Percentiles rank a stretch among this genome's conserved stretches.
These are phyloP conservation scores for Leptinotarsa lineolata DNA, from an alignment of 1,140 invertebrate species.

Conservation along the genomic window DNA sequence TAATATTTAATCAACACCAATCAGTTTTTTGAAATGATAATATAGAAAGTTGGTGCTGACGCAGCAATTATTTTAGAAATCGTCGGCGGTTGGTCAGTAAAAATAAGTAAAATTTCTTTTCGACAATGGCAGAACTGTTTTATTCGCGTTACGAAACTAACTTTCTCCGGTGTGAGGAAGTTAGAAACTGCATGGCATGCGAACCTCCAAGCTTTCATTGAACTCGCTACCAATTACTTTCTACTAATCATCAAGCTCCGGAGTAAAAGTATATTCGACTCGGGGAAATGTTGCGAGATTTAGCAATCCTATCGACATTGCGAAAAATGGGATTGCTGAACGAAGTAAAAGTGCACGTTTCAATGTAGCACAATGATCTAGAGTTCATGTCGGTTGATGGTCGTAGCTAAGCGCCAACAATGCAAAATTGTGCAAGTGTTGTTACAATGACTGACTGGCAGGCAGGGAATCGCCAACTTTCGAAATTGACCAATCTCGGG, in stretches of 20 bases:
- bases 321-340: slow-evolving; percentile 40
- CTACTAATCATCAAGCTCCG: slow-evolving; percentile 15
- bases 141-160: slow-evolving; percentile 26
- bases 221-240: slow-evolving; percentile 15
- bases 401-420: slow-evolving; percentile 49
- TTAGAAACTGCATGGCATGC: slow-evolving; percentile 8
- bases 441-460: slow-evolving; percentile 33
- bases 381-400: slow-evolving; percentile 46
- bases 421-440: slow-evolving; percentile 47
- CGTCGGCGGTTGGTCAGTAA: background rate
- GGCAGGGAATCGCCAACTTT: slow-evolving; percentile 12
- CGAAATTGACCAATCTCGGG: slow-evolving; percentile 29
- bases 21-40: background rate
- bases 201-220: slow-evolving; percentile 18
- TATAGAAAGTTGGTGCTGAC: background rate
- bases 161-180: slow-evolving; percentile 28
- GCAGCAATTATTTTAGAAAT: background rate
- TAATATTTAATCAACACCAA: no score
- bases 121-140: slow-evolving; percentile 1
- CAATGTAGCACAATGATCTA: slow-evolving; percentile 42
- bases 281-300: background rate
- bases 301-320: slow-evolving; percentile 30
- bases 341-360: slow-evolving; percentile 47
- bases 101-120: background rate
- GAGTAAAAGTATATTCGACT: background rate